Evolutionary conservation across 2,888 invertebrate species (phyloP), one percentile per base, ranked within the genome.

Genomic region (Diadegma fenestrale): DNA sequence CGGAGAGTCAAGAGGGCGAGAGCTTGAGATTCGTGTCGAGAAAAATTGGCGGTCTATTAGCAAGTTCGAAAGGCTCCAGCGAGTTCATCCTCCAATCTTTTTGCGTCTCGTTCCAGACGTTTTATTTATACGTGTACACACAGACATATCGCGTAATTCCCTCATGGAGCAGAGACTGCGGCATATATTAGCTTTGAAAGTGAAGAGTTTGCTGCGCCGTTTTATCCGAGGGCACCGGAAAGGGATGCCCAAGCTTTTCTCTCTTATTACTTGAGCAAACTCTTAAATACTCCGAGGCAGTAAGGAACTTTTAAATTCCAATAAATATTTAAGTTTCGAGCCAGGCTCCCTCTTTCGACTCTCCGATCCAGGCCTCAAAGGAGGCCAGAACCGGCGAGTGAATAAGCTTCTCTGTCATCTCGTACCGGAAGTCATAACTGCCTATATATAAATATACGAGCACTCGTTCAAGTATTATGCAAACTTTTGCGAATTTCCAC

Each of bases 241-340:
- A 61, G 66, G 58, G 45, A 82, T 30, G 48, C 63, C 77, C 48
- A 73, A 69, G 73, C 81, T 84, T 85, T 82, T 87, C 88, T 81
- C 86, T 90, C 89, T 90, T 90, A 92, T 91, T 90, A 91, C 92
- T 91, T 90, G 86, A 84, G 87, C 87, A 89, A 91, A 93, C 90
- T 92, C 90, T 91, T 92, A 91, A 92, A 92, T 91, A 92, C 92
- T 90, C 90, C 89, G 79, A 85, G 78, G 89, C 78, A 81, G 87
- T 87, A 86, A 72, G 82, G 82, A 91, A 92, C 90, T 92, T 92
- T 91, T 91, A 92, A 92, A 92, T 93, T 92, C 90, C 91, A 91
- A 92, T 92, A 92, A 92, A 92, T 92, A 92, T 92, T 91, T 90
- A 92, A 92, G 90, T 91, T 92, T 87, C 87, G 43, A 30, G 54